A percentile compares a stretch with the other conserved stretches of the same genome.
phyloP scores from a whole-genome alignment of 1,140 invertebrate genomes.

The Drosophila busckii region DNA sequence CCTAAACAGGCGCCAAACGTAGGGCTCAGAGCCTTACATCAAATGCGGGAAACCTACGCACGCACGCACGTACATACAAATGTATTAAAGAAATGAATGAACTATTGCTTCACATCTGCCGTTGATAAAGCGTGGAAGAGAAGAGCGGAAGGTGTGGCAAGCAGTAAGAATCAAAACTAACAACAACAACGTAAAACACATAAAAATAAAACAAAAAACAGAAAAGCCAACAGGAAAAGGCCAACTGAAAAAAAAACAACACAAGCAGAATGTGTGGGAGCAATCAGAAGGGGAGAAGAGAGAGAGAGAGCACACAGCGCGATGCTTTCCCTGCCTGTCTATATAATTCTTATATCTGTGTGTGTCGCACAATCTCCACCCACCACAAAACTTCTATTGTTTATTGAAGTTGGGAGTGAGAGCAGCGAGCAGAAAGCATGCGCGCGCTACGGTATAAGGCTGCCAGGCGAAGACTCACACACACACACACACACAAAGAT shows the following conservation, averaged over 20 bases:
- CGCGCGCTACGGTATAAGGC: conserved; percentile 36
- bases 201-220: conserved; percentile 38
- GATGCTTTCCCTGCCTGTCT: conserved; percentile 39
- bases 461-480: conserved; percentile 20
- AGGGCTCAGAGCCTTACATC: conserved; percentile 20
- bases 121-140: conserved; percentile 32
- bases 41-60: neutral
- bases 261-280: conserved; percentile 55
- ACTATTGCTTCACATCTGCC: conserved; percentile 7
- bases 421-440: conserved; percentile 45
- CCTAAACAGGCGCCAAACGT: conserved; percentile 42
- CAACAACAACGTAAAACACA: conserved; percentile 38
- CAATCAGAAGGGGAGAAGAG: conserved; percentile 3
- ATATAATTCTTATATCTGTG: conserved; percentile 21
- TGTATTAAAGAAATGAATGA: conserved; percentile 27
- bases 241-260: conserved; percentile 36
- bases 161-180: conserved; percentile 32
- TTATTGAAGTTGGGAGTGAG: conserved; percentile 38
- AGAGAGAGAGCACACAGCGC: neutral
- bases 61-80: conserved; percentile 5
- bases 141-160: conserved; percentile 14
- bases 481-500: conserved; percentile 33
- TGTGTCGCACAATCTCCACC: conserved; percentile 34
- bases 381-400: conserved; percentile 62
- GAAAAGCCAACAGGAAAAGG: conserved; percentile 44